Evolutionary conservation across 2,797 vertebrate genomes (phyloP).

Genomic region (Austrolebias charrua): DNA sequence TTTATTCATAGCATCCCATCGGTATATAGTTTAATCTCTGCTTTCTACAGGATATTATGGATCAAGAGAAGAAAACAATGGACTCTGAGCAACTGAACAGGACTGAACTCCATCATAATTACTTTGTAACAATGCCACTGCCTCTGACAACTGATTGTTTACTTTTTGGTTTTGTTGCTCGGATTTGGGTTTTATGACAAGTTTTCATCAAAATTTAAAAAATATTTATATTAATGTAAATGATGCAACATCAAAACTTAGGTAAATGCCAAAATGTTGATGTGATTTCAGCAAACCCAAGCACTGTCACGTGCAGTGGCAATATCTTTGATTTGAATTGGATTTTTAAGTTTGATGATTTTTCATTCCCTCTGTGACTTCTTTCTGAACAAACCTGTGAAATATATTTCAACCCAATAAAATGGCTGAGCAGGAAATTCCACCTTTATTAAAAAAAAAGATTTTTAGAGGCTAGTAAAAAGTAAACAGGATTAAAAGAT

Average conservation of each 20-base stretch:
- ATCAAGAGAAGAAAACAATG: too few species aligned
- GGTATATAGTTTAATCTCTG: too few species aligned
- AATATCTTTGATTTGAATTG: background rate
- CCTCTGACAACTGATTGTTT: background rate
- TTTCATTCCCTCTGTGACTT: background rate
- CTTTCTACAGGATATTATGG: too few species aligned
- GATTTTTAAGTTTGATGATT: background rate
- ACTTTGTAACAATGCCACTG: too few species aligned
- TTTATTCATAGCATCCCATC: too few species aligned
- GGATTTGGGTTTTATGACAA: background rate
- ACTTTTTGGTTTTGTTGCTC: background rate
- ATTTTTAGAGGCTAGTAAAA: background rate
- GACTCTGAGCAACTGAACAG: too few species aligned
- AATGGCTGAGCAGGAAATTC: background rate
- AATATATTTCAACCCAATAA: background rate
- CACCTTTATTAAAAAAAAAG: background rate
- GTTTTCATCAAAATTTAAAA: slow-evolving; percentile 36
- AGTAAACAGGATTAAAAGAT: background rate
- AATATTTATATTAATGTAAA: slow-evolving; percentile 21
- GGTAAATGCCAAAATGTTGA: slow-evolving; percentile 20
- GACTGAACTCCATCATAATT: too few species aligned
- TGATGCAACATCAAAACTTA: slow-evolving; percentile 5
- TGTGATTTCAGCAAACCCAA: slow-evolving; percentile 17
- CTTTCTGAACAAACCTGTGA: background rate
- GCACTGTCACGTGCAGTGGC: background rate